Evolutionary conservation across 2,113 vertebrate species (phyloP).

Genomic region (Lagopus leucura): DNA sequence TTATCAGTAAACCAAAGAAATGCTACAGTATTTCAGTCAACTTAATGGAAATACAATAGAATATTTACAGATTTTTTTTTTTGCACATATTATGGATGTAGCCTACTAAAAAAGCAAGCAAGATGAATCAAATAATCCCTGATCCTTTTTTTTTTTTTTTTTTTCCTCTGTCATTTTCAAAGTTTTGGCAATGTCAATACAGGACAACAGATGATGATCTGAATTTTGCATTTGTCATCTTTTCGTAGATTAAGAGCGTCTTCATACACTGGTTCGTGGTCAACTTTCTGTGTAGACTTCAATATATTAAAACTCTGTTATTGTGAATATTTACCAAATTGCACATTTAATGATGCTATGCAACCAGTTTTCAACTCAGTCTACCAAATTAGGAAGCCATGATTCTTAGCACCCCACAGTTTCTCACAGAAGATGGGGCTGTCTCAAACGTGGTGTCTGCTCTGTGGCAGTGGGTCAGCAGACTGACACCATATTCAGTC

Average conservation of each 20-base stretch:
- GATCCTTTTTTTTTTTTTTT: background rate
- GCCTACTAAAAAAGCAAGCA: background rate
- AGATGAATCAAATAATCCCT: background rate
- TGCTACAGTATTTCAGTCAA: conserved; percentile 39
- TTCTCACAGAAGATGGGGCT: background rate
- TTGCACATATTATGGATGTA: background rate
- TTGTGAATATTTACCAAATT: background rate
- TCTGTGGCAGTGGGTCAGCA: background rate
- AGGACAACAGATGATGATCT: background rate
- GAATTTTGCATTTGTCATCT: background rate
- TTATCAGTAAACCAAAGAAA: conserved; percentile 44
- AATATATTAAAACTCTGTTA: background rate
- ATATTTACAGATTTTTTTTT: conserved; percentile 13
- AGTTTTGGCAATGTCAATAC: background rate
- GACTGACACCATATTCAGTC: background rate
- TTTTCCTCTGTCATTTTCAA: background rate
- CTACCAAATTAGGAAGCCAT: background rate
- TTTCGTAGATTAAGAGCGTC: background rate
- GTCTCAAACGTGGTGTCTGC: background rate
- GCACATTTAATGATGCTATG: background rate
- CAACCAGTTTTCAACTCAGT: background rate
- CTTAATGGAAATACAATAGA: background rate
- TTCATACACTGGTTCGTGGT: background rate
- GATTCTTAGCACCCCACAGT: background rate
- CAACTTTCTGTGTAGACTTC: background rate